A percentile compares a stretch with the other conserved stretches of the same genome.
These are phyloP conservation scores for Leptinotarsa juncta DNA, from an alignment of 2,888 invertebrate species.

Conservation along the genomic window DNA sequence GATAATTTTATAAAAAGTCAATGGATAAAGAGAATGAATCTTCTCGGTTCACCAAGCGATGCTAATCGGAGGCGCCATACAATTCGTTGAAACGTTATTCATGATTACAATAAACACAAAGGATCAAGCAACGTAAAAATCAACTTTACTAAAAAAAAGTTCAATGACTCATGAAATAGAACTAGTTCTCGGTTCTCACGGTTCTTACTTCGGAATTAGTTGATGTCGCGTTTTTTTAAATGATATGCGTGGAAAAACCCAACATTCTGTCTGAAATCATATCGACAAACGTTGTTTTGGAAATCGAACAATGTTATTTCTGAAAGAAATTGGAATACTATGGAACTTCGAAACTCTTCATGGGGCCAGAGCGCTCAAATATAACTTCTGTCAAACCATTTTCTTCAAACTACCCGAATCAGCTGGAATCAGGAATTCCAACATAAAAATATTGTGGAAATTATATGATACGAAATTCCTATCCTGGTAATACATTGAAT, in stretches of 20 bases:
- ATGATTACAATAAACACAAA: neutral
- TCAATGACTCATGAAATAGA: conserved; percentile 12
- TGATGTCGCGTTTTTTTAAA: neutral
- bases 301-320: too few species aligned
- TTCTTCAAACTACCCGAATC: too few species aligned
- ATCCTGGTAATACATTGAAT: too few species aligned
- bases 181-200: conserved; percentile 19
- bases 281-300: too few species aligned
- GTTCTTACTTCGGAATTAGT: conserved; percentile 2
- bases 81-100: conserved; percentile 5
- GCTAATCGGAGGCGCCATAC: conserved; percentile 28
- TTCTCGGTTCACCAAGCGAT: neutral
- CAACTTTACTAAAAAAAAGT: conserved; percentile 3
- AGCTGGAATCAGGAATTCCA: too few species aligned
- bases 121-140: neutral
- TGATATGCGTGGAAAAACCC: neutral
- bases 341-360: neutral
- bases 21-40: conserved; percentile 4
- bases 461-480: too few species aligned
- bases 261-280: too few species aligned
- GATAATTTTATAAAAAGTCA: conserved; percentile 6
- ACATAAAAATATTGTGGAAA: too few species aligned
- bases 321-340: neutral
- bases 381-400: too few species aligned
- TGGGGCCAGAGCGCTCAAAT: too few species aligned